phyloP scores from a whole-genome alignment of 2,113 vertebrate genomes.

The Lates calcarifer region DNA sequence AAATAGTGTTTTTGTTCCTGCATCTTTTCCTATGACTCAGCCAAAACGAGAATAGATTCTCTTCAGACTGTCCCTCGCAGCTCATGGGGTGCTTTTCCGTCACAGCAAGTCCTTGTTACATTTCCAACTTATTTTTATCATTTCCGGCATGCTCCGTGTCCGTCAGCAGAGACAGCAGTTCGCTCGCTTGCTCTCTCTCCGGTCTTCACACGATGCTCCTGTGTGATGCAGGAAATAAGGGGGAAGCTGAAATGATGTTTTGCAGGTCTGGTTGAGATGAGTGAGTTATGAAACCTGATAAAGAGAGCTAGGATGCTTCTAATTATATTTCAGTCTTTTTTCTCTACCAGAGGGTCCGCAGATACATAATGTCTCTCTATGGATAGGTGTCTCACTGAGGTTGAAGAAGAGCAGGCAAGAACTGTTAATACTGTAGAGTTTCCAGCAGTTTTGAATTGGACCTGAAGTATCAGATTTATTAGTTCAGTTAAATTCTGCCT shows the following conservation, averaged over 20 bases:
- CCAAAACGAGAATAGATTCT: slow-evolving; percentile 47
- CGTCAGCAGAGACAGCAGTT: slow-evolving; percentile 26
- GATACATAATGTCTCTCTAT: background rate
- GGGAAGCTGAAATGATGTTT: slow-evolving; percentile 1
- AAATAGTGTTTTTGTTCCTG: background rate
- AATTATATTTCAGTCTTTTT: slow-evolving; percentile 23
- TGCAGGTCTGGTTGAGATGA: slow-evolving; percentile 36
- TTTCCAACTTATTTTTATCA: slow-evolving; percentile 40
- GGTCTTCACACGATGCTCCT: slow-evolving; percentile 7
- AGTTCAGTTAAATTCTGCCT: too few relatives aligned
- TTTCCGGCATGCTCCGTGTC: slow-evolving; percentile 15
- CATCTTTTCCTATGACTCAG: slow-evolving; percentile 45
- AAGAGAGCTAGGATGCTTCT: slow-evolving; percentile 13
- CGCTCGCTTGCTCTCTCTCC: slow-evolving; percentile 1
- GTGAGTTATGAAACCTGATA: slow-evolving; percentile 32
- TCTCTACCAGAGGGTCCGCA: background rate
- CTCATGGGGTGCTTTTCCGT: slow-evolving; percentile 6
- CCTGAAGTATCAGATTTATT: too few relatives aligned
- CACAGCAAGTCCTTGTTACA: background rate
- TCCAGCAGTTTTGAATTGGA: too few relatives aligned
- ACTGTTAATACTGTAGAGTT: too few relatives aligned
- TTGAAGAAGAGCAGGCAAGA: too few relatives aligned
- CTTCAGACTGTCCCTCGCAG: slow-evolving; percentile 25
- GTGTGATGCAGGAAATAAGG: slow-evolving; percentile 49
- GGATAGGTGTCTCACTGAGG: too few relatives aligned